These are phyloP conservation scores for Aphaenogaster floridana DNA, from an alignment of 1,140 invertebrate species.

Conservation along the genomic window DNA sequence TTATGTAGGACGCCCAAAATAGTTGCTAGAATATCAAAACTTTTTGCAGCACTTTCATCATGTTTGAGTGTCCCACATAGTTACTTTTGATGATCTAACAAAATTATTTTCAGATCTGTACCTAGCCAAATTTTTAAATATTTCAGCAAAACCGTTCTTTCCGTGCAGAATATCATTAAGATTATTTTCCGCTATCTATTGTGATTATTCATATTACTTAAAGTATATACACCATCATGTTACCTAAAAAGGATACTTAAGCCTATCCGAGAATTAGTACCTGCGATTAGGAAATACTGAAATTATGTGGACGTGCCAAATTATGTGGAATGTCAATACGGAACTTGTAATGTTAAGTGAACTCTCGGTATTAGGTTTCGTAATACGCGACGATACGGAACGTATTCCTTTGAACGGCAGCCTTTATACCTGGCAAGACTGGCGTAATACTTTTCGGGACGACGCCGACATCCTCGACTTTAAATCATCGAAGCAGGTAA, in stretches of 20 bases:
- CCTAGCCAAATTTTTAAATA: too few relatives aligned
- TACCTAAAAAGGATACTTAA: not conserved
- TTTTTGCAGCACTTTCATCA: too few relatives aligned
- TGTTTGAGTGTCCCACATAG: too few relatives aligned
- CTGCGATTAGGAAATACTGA: not conserved
- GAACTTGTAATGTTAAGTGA: not conserved
- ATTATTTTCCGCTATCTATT: not conserved
- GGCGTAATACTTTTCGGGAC: constrained; percentile 54
- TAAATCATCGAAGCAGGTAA: constrained; percentile 70
- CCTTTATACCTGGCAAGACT: constrained; percentile 23
- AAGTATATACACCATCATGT: not conserved
- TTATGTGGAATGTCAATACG: not conserved
- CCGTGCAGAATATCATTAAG: not conserved
- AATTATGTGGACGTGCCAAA: not conserved
- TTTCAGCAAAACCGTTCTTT: too few relatives aligned
- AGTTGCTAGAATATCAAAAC: too few relatives aligned
- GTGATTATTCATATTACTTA: not conserved
- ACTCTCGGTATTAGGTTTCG: not conserved
- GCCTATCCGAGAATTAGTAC: not conserved
- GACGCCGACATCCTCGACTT: constrained; percentile 47
- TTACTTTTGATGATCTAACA: too few relatives aligned
- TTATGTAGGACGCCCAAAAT: too few relatives aligned
- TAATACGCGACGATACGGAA: not conserved
- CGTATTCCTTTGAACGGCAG: constrained; percentile 48
- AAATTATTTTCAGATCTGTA: too few relatives aligned